phyloP scores from a whole-genome alignment of 2,888 invertebrate genomes.

The Calliphora vomitoria region DNA sequence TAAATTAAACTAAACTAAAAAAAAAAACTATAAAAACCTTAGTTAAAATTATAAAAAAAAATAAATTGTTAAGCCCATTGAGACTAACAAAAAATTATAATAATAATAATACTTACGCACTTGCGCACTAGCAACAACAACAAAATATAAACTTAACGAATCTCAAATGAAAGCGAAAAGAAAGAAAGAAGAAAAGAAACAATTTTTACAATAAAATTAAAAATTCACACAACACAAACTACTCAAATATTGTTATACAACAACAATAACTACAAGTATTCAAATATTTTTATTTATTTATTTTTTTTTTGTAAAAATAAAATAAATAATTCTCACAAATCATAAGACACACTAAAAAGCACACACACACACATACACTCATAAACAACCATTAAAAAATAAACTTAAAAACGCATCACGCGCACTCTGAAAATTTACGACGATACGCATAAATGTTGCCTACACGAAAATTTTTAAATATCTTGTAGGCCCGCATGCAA shows the following conservation, averaged over 20 bases:
- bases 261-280: slow-evolving; percentile 27
- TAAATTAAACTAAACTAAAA: neutral
- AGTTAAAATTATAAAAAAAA: slow-evolving; percentile 39
- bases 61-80: slow-evolving; percentile 51
- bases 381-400: neutral
- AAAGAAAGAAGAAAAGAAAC: slow-evolving; percentile 31
- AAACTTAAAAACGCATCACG: slow-evolving; percentile 60
- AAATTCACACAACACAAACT: slow-evolving; percentile 44
- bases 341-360: slow-evolving; percentile 27
- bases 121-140: slow-evolving; percentile 32
- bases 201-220: slow-evolving; percentile 31
- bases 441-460: slow-evolving; percentile 45
- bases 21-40: slow-evolving; percentile 15
- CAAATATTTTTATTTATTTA: slow-evolving; percentile 42
- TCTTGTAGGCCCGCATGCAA: slow-evolving; percentile 7
- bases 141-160: slow-evolving; percentile 8
- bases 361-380: neutral
- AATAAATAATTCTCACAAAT: slow-evolving; percentile 24
- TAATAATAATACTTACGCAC: slow-evolving; percentile 57
- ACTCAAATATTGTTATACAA: slow-evolving; percentile 39
- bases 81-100: slow-evolving; percentile 17
- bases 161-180: slow-evolving; percentile 59
- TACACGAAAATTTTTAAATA: slow-evolving; percentile 28
- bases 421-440: slow-evolving; percentile 51
- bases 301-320: neutral